These are phyloP conservation scores for Columba livia DNA, from an alignment of 2,113 vertebrate species.

Conservation along the genomic window DNA sequence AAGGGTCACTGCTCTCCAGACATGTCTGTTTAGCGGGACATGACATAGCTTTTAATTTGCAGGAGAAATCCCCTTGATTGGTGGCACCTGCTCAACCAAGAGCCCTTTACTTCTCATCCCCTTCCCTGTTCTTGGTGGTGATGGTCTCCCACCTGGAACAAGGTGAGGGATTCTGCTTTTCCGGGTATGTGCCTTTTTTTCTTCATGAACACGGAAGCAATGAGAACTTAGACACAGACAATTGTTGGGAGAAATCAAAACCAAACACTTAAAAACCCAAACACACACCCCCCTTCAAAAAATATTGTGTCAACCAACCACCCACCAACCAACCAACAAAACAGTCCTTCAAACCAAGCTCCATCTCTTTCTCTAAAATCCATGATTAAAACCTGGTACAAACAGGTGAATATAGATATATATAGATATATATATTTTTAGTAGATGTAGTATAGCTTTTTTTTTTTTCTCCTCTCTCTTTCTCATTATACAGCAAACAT, in stretches of 20 bases:
- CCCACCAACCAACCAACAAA: not conserved
- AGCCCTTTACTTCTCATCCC: not conserved
- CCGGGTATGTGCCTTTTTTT: slow-evolving; percentile 58
- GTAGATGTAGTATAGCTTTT: slow-evolving; percentile 76
- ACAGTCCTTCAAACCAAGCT: slow-evolving; percentile 41
- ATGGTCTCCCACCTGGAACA: not conserved
- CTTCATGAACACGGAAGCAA: slow-evolving; percentile 65
- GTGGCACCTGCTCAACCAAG: not conserved
- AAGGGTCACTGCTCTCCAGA: not conserved
- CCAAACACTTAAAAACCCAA: not conserved
- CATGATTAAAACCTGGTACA: slow-evolving; percentile 84
- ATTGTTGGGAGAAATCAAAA: slow-evolving; percentile 61
- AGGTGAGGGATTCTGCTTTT: not conserved
- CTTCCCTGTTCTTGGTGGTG: not conserved
- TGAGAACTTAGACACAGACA: slow-evolving; percentile 60
- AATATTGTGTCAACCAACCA: not conserved
- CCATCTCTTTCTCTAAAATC: slow-evolving; percentile 73
- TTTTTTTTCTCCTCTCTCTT: slow-evolving; percentile 66
- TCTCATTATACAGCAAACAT: slow-evolving; percentile 89
- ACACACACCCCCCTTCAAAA: not conserved
- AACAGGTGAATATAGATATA: slow-evolving; percentile 75
- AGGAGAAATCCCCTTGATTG: not conserved
- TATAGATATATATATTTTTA: slow-evolving; percentile 71
- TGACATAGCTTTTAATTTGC: not conserved
- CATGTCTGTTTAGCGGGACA: not conserved